Conservation (phyloP, 1,140 invertebrate species). For the Elymnias hypermnestra region DNA sequence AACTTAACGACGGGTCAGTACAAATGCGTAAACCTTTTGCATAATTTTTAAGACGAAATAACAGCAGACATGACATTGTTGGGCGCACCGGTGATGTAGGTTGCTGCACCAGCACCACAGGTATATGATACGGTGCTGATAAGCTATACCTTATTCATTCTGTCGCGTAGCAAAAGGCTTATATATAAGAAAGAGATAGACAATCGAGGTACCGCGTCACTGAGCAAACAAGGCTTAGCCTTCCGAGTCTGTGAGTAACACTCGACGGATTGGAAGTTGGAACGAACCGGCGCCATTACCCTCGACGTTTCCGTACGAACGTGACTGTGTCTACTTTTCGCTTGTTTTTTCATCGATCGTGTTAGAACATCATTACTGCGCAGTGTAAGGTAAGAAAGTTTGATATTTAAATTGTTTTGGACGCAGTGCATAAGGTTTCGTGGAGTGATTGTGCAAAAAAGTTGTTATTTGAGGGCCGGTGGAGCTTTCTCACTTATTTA, state of each 20-base stretch:
- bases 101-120: slow-evolving; percentile 67
- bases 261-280: slow-evolving; percentile 51
- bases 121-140: slow-evolving; percentile 33
- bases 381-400: slow-evolving; percentile 70
- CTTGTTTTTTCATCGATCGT: slow-evolving; percentile 67
- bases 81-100: slow-evolving; percentile 64
- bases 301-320: slow-evolving; percentile 61
- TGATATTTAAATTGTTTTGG: slow-evolving; percentile 51
- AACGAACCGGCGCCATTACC: slow-evolving; percentile 63
- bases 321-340: slow-evolving; percentile 66
- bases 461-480: slow-evolving; percentile 35
- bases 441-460: slow-evolving; percentile 51
- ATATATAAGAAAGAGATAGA: slow-evolving; percentile 29
- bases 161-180: background rate
- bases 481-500: slow-evolving; percentile 70
- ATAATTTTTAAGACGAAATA: slow-evolving; percentile 54
- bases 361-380: slow-evolving; percentile 66
- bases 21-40: slow-evolving; percentile 44
- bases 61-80: slow-evolving; percentile 64
- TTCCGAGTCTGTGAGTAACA: slow-evolving; percentile 59
- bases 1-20: too few species aligned
- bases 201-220: slow-evolving; percentile 43
- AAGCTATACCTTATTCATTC: slow-evolving; percentile 33
- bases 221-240: slow-evolving; percentile 67
- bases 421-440: slow-evolving; percentile 48